Conservation (phyloP, 2,888 invertebrate species). For the Pachymerium ferrugineum region DNA sequence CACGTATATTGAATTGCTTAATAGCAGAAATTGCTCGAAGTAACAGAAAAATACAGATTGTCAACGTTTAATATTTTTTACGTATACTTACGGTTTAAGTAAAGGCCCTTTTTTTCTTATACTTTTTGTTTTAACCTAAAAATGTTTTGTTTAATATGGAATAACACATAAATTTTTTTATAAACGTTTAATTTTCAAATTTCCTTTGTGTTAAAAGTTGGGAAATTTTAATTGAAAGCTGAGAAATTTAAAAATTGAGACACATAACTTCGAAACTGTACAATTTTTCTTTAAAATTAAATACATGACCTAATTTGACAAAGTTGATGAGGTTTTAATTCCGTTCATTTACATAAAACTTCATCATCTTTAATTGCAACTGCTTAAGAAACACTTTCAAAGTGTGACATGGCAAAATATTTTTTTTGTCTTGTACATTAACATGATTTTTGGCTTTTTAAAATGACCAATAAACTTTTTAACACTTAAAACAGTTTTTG, state of each 20-base stretch:
- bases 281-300: constrained; percentile 52
- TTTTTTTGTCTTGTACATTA: constrained; percentile 28
- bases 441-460: neutral
- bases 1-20: constrained; percentile 5
- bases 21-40: neutral
- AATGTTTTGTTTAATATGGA: constrained; percentile 19
- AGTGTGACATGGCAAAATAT: constrained; percentile 37
- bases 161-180: constrained; percentile 19
- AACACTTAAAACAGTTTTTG: neutral
- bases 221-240: constrained; percentile 14
- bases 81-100: constrained; percentile 27
- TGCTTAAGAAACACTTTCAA: constrained; percentile 34
- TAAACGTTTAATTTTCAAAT: constrained; percentile 24
- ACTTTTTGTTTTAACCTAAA: constrained; percentile 1
- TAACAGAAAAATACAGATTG: constrained; percentile 27
- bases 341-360: constrained; percentile 28
- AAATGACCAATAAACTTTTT: constrained; percentile 14
- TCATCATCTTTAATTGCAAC: neutral
- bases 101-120: constrained; percentile 9
- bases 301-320: constrained; percentile 35
- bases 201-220: constrained; percentile 2
- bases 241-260: neutral
- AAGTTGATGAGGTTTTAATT: constrained; percentile 36
- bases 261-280: constrained; percentile 19
- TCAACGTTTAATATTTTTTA: constrained; percentile 24